Evolutionary conservation across 2,888 invertebrate genomes (phyloP).

Genomic region (Pterostichus niger): DNA sequence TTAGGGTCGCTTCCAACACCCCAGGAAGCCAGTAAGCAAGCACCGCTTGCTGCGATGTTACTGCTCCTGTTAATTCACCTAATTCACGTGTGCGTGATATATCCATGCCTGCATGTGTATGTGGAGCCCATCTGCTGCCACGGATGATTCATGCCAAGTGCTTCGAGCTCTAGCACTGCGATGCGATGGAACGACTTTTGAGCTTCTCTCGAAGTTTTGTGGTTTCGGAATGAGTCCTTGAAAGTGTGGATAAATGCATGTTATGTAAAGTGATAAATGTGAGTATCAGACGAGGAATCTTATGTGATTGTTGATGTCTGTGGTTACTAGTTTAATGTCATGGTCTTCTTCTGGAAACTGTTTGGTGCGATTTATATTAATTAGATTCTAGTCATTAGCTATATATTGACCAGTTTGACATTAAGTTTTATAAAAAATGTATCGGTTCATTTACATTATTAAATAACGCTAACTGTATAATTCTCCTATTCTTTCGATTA

Average conservation of each 20-base stretch:
- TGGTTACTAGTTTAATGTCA: background rate
- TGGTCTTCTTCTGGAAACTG: background rate
- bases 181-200: background rate
- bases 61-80: constrained; percentile 52
- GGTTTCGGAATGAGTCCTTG: constrained; percentile 41
- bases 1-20: constrained; percentile 12
- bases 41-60: constrained; percentile 41
- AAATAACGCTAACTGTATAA: no score
- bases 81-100: constrained; percentile 55
- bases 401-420: no score
- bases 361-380: no score
- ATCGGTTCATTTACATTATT: no score
- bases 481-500: no score
- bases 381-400: no score
- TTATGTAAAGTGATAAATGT: background rate
- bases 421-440: no score
- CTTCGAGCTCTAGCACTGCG: background rate
- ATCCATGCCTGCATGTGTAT: constrained; percentile 18
- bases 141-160: constrained; percentile 35
- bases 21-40: constrained; percentile 21
- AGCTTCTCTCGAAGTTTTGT: constrained; percentile 29
- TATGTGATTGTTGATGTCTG: background rate
- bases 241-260: background rate
- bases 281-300: background rate
- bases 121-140: constrained; percentile 21